Evolutionary conservation across 2,113 vertebrate species (phyloP).

Genomic region (Antigone vipio): DNA sequence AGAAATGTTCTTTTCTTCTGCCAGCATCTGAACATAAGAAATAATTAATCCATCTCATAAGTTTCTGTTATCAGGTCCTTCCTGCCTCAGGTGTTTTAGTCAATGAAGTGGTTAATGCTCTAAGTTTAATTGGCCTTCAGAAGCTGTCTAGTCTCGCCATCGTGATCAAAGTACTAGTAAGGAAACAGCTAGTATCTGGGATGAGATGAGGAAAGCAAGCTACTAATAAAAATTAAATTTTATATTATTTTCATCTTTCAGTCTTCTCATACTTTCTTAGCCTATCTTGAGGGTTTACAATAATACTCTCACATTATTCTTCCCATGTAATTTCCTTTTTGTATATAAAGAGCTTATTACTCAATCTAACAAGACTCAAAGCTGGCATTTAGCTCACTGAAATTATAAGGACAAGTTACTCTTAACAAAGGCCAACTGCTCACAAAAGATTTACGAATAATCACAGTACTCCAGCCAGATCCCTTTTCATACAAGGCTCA

Average conservation of each 20-base stretch:
- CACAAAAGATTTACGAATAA: not conserved
- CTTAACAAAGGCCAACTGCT: not conserved
- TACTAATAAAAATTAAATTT: not conserved
- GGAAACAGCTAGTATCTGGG: not conserved
- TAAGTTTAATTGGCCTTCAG: not conserved
- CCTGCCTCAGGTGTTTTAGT: not conserved
- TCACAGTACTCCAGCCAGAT: not conserved
- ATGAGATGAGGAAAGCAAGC: not conserved
- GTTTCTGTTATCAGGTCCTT: not conserved
- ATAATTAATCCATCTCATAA: not conserved
- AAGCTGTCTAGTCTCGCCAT: not conserved
- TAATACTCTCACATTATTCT: not conserved
- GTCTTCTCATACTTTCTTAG: not conserved
- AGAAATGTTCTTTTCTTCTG: conserved; percentile 94
- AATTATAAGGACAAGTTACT: not conserved
- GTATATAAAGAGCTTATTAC: not conserved
- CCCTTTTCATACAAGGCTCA: not conserved
- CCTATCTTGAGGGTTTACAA: not conserved
- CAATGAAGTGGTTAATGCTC: not conserved
- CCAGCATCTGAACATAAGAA: conserved; percentile 79
- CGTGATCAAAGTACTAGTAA: not conserved
- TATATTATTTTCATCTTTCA: not conserved
- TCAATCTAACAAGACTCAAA: not conserved
- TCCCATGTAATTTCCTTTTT: not conserved
- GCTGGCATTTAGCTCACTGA: not conserved